phyloP scores from a whole-genome alignment of 2,888 invertebrate species.

The Sinodicranocentrus sp. region DNA sequence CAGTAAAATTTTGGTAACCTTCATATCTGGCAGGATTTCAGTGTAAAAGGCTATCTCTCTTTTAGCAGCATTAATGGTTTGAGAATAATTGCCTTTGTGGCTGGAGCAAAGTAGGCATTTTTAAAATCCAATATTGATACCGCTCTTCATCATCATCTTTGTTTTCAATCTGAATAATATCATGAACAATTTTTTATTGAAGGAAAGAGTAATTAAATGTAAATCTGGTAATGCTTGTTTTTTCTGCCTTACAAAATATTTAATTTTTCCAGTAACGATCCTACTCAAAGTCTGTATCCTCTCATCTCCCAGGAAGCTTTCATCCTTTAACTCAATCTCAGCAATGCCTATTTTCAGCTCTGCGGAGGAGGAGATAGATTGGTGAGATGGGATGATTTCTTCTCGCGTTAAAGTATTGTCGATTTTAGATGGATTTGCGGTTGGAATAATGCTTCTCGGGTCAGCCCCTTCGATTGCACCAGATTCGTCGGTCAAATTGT shows the following conservation, averaged over 20 bases:
- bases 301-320: conserved; percentile 64
- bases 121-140: conserved; percentile 70
- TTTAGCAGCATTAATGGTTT: conserved; percentile 72
- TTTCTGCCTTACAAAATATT: conserved; percentile 50
- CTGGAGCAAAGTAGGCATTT: conserved; percentile 65
- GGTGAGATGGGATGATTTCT: not conserved
- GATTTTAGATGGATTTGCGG: not conserved
- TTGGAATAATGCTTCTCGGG: not conserved
- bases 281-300: conserved; percentile 58
- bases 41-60: conserved; percentile 77
- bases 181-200: too few relatives aligned
- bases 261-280: conserved; percentile 66
- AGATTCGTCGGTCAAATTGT: conserved; percentile 49
- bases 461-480: not conserved
- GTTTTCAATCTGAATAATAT: conserved; percentile 33
- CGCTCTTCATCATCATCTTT: conserved; percentile 56
- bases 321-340: conserved; percentile 69
- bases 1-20: conserved; percentile 64
- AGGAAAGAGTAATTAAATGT: not conserved
- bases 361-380: not conserved
- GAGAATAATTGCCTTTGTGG: conserved; percentile 66
- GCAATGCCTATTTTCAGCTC: conserved; percentile 58
- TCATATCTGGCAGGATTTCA: conserved; percentile 75
- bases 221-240: not conserved
- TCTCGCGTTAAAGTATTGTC: not conserved